These are phyloP conservation scores for Phylloscopus trochiloides DNA, from an alignment of 2,113 vertebrate genomes.

Conservation along the genomic window DNA sequence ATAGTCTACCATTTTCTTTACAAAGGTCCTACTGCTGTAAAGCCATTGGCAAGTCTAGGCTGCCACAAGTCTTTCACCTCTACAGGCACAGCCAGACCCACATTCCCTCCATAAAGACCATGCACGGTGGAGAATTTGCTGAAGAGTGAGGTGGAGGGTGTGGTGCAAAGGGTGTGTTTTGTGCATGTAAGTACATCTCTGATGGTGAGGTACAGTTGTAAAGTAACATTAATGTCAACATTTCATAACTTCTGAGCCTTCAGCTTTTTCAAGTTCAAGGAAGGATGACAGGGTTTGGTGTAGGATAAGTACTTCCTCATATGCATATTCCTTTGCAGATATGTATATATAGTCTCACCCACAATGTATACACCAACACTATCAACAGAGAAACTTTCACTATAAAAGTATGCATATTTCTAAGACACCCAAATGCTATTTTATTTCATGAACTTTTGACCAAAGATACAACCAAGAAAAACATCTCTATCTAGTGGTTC, in stretches of 20 bases:
- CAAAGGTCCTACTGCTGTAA: neutral
- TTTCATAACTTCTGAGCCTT: neutral
- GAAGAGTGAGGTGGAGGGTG: neutral
- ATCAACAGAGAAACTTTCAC: neutral
- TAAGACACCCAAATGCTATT: neutral
- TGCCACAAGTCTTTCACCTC: neutral
- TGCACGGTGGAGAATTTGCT: neutral
- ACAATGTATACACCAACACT: neutral
- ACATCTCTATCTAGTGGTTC: neutral
- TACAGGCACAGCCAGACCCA: neutral
- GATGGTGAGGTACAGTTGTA: neutral
- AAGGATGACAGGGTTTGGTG: neutral
- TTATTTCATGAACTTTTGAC: neutral
- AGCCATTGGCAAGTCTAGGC: neutral
- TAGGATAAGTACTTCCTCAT: neutral
- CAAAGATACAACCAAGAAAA: neutral
- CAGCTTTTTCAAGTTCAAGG: neutral
- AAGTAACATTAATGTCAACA: neutral
- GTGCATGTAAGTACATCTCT: neutral
- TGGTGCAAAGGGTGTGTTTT: neutral
- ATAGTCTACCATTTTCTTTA: neutral
- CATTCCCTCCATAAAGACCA: neutral
- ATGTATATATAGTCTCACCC: neutral
- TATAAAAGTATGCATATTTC: neutral
- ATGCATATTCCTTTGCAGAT: neutral